Evolutionary conservation across 2,888 invertebrate species (phyloP).

Genomic region (Drosophila paranaensis): DNA sequence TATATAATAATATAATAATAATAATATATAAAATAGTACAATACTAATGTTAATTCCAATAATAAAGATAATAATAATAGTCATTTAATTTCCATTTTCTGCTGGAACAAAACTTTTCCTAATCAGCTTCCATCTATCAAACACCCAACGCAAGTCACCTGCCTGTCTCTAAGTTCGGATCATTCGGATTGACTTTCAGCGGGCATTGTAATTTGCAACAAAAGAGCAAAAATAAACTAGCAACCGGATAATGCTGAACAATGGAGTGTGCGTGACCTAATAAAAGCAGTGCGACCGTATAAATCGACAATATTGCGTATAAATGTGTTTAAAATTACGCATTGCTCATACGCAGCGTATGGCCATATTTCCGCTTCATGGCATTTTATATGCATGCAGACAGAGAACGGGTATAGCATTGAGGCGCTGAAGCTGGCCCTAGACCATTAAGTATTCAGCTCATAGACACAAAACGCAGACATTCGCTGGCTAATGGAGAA

Average conservation of each 20-base stretch:
- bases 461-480: constrained; percentile 44
- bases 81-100: not conserved
- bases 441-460: constrained; percentile 71
- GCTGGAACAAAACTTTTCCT: not conserved
- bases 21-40: too few species aligned
- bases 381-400: constrained; percentile 54
- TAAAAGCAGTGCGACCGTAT: constrained; percentile 41
- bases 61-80: too few species aligned
- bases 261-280: constrained; percentile 44
- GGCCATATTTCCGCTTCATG: constrained; percentile 74
- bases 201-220: constrained; percentile 33
- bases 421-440: constrained; percentile 26
- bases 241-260: constrained; percentile 30
- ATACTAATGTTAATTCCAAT: too few species aligned
- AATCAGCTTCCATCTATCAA: not conserved
- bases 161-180: not conserved
- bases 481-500: constrained; percentile 43
- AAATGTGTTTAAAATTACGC: constrained; percentile 79
- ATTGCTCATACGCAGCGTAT: constrained; percentile 79
- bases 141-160: too few species aligned
- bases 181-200: not conserved
- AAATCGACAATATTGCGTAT: constrained; percentile 74
- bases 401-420: constrained; percentile 9
- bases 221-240: constrained; percentile 13
- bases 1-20: too few species aligned